Percentiles rank a stretch among this genome's conserved stretches.
These are phyloP conservation scores for Monochamus alternatus DNA, from an alignment of 2,888 invertebrate genomes.

Conservation along the genomic window DNA sequence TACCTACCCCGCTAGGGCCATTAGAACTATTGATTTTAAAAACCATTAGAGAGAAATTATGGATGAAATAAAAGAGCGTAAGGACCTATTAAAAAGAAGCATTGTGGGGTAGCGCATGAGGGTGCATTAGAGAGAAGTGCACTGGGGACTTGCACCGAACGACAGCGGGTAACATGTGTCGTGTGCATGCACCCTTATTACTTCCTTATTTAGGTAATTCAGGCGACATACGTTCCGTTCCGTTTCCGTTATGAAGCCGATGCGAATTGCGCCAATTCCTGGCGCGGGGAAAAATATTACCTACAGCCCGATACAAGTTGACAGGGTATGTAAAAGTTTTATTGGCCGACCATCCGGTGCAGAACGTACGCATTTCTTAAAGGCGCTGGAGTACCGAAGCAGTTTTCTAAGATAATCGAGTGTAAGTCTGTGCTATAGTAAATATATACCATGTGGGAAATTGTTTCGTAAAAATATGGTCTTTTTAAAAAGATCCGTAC, in stretches of 20 bases:
- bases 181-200: constrained; percentile 41
- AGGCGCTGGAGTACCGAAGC: background rate
- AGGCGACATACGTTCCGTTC: constrained; percentile 22
- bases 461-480: too few relatives aligned
- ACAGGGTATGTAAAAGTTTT: background rate
- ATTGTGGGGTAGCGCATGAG: constrained; percentile 53
- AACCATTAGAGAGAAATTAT: constrained; percentile 59
- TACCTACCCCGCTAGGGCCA: background rate
- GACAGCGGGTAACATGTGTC: constrained; percentile 38
- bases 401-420: background rate
- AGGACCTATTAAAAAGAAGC: constrained; percentile 57
- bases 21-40: constrained; percentile 47
- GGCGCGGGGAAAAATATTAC: background rate
- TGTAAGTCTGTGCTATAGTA: background rate
- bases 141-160: constrained; percentile 11
- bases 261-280: constrained; percentile 9
- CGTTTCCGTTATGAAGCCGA: constrained; percentile 21
- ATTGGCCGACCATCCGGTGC: background rate
- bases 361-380: background rate
- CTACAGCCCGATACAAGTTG: background rate
- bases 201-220: constrained; percentile 33
- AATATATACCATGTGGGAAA: too few relatives aligned
- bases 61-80: constrained; percentile 58
- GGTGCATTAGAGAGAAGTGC: constrained; percentile 27
- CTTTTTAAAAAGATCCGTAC: too few relatives aligned